Base-by-base conservation (phyloP, 1,140 invertebrate species). In the Penaeus chinensis region DNA sequence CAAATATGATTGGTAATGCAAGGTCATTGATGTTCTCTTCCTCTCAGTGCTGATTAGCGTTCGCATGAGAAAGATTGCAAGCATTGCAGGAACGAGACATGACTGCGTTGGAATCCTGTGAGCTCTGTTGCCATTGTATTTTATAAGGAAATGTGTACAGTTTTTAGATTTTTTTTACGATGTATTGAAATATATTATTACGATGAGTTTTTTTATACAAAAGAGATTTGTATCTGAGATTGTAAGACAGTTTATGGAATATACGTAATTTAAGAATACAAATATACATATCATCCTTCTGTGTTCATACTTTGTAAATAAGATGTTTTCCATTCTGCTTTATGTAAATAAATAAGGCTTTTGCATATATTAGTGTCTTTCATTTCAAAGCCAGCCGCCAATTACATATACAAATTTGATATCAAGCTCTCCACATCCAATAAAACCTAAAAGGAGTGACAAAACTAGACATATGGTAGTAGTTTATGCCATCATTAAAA, bases 271-370 rank as follows among this genome's bases (percentile, higher is more conserved):
- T 87, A 78, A 82, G 76, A 76, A 84, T 78, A 83, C 60, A 88
- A 84, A 66, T 83, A 76, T 84, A 88, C 86, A 88, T 88, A 88
- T 88, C 86, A 88, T 62, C 71, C 86, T 60, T 66, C 71, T 88
- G 86, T 88, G 86, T 88, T 88, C 86, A 88, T 60, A 76, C 60
- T 74, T 74, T 82, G 79, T 82, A 87, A 47, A 87, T 87, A 74
- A 74, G 47, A 81, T 87, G 79, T 74, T 76, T 87, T 82, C 79
- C 85, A 86, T 60, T 62, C 24, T 82, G 42, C 60, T 82, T 62
- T 71, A 61, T 87, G 79, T 87, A 87, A 87, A 87, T 82, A 87
- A 82, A 82, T 69, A 37, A 62, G 24, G 79, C 69, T 82, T 84
- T 66, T 82, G 47, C 24, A 32, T 20, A 66, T 37, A 66, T 63